Evolutionary conservation across 2,113 vertebrate species (phyloP).

Genomic region (Ramphastos sulfuratus): DNA sequence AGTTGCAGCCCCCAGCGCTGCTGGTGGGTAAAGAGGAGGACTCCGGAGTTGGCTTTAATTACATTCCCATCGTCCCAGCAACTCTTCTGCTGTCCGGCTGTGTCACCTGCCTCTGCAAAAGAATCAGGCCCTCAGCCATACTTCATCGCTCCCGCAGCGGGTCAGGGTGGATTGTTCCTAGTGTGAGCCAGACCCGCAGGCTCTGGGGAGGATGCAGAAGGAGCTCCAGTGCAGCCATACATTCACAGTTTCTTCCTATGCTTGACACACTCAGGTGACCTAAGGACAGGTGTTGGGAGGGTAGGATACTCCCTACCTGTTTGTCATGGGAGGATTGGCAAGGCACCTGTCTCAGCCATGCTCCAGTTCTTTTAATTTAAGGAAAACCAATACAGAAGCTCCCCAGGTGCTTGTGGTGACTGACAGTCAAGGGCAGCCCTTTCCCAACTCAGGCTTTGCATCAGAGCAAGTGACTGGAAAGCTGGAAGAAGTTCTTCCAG

Average conservation of each 20-base stretch:
- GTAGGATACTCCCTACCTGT: not conserved
- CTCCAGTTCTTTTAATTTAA: not conserved
- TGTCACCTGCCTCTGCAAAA: not conserved
- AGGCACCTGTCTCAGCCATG: not conserved
- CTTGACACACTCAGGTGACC: not conserved
- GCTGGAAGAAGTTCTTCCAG: not conserved
- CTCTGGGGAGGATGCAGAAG: not conserved
- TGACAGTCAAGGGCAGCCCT: not conserved
- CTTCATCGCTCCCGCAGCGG: not conserved
- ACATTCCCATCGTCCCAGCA: rapidly evolving
- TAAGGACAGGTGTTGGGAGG: not conserved
- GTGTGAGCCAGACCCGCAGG: not conserved
- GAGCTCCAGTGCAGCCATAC: rapidly evolving
- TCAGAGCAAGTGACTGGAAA: rapidly evolving
- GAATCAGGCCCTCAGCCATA: not conserved
- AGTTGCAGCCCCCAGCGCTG: rapidly evolving
- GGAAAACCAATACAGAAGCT: not conserved
- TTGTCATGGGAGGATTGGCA: not conserved
- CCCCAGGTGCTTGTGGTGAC: not conserved
- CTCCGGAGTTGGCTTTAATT: not conserved
- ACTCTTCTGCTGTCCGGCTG: not conserved
- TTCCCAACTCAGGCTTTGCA: not conserved
- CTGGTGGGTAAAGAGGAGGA: not conserved
- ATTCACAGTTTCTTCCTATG: not conserved
- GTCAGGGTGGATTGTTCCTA: not conserved